Conservation (phyloP, 2,113 vertebrate genomes). For the Sebastes schlegelii region DNA sequence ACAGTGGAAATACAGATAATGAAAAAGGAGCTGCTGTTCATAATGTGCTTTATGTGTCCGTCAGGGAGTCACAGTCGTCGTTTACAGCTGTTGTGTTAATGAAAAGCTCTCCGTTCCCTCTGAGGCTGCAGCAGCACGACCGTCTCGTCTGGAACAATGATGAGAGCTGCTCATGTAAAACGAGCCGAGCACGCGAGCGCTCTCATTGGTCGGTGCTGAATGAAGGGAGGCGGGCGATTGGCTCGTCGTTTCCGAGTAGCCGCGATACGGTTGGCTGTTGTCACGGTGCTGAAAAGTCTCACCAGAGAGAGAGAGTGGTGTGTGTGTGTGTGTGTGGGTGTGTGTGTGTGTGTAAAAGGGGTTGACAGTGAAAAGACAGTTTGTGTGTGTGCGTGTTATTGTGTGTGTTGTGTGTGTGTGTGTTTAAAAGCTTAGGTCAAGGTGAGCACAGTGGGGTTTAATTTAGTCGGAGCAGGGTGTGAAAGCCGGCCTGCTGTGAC, state of each 20-base stretch:
- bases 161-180: slow-evolving; percentile 56
- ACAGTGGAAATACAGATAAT: background rate
- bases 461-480: slow-evolving; percentile 56
- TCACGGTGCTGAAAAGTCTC: slow-evolving; percentile 61
- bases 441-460: slow-evolving; percentile 54
- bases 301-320: slow-evolving; percentile 6
- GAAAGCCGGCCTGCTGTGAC: slow-evolving; percentile 41
- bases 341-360: background rate
- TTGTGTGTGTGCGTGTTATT: background rate
- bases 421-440: slow-evolving; percentile 31
- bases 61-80: slow-evolving; percentile 13
- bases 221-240: slow-evolving; percentile 53
- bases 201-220: slow-evolving; percentile 59
- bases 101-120: slow-evolving; percentile 42
- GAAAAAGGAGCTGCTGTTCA: background rate
- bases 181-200: background rate
- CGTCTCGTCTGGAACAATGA: slow-evolving; percentile 60
- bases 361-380: background rate
- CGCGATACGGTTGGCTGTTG: slow-evolving; percentile 63
- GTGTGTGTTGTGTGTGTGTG: slow-evolving; percentile 13
- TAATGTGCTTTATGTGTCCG: slow-evolving; percentile 1
- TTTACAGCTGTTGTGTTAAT: slow-evolving; percentile 34
- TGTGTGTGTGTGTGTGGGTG: slow-evolving; percentile 18
- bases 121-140: slow-evolving; percentile 20
- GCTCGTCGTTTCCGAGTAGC: slow-evolving; percentile 25